Evolutionary conservation across 2,888 invertebrate species (phyloP), one percentile per base, ranked within the genome.

Genomic region (Mamestra brassicae): DNA sequence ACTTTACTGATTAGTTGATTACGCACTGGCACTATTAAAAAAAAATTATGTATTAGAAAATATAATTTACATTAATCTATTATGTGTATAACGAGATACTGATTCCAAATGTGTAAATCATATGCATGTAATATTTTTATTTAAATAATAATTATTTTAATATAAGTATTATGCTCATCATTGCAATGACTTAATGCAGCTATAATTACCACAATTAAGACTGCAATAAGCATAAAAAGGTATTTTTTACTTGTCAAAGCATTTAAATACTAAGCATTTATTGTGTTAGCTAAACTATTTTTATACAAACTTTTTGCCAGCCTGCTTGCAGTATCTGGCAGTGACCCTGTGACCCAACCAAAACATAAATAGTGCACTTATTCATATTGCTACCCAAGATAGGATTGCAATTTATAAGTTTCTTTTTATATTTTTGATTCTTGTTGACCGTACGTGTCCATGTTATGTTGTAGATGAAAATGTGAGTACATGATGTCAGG

Each of bases 181-280:
- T 47, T 13, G 13, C 13, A 47, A 47, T 47, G 47, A 47, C 11
- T 34, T 26, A 13, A 17, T 58, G 15, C 36, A 58, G 36, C 15
- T 58, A 36, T 36, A 58, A 58, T 15, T 36, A 7, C 36, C 17
- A 7, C 36, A 5, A 38, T 5, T 47, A 47, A 5, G n/a, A 2
- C 4, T 42, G 34, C n/a, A 47, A 45, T 17, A 13, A 57, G n/a
- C 42, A 26, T 8, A 50, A 47, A 38, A n/a, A 57, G 5, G 15
- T 55, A n/a, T 47, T 42, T 47, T n/a, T 54, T 15, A 34, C 76
- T 26, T 13, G 13, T 4, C 4, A 13, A 11, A 26, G 47, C 4
- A 55, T 57, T 47, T 62, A 42, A 26, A 38, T 55, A 55, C 55
- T 55, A 55, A 55, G 72, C 54, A 76, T 62, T 42, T 55, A 50